Evolutionary conservation across 2,888 invertebrate genomes (phyloP).

Genomic region (Metopia argyrocephala): DNA sequence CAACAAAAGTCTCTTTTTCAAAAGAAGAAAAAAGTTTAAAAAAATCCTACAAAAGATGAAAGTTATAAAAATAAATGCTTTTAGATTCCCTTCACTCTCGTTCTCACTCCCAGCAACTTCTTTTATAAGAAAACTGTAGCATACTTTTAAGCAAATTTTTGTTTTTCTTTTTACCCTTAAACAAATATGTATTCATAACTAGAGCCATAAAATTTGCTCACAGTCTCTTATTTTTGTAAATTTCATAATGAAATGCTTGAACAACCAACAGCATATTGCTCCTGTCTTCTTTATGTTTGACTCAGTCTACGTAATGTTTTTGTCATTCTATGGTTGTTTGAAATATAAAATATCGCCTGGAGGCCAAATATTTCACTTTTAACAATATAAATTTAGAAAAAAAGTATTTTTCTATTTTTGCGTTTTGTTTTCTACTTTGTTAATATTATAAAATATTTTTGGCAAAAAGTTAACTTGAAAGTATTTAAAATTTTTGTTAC

Average conservation of each 20-base stretch:
- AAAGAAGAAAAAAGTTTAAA: conserved; percentile 1
- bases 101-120: neutral
- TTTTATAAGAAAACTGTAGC: neutral
- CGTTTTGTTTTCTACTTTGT: neutral
- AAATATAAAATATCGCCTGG: conserved; percentile 41
- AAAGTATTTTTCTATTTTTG: conserved; percentile 1
- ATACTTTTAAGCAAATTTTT: conserved; percentile 19
- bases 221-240: neutral
- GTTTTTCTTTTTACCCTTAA: conserved; percentile 21
- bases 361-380: conserved; percentile 55
- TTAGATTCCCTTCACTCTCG: neutral
- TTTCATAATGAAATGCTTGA: neutral
- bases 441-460: conserved; percentile 1
- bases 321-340: conserved; percentile 43
- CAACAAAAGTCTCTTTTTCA: neutral
- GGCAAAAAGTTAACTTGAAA: neutral
- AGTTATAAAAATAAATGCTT: conserved; percentile 54
- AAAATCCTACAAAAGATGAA: conserved; percentile 25
- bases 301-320: neutral
- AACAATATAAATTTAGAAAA: conserved; percentile 49
- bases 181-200: too few relatives aligned
- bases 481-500: neutral
- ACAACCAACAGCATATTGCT: too few relatives aligned
- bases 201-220: neutral
- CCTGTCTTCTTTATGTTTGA: neutral